Evolutionary conservation across 2,888 invertebrate genomes (phyloP), one percentile per base, ranked within the genome.

Genomic region (Philereme transversata): DNA sequence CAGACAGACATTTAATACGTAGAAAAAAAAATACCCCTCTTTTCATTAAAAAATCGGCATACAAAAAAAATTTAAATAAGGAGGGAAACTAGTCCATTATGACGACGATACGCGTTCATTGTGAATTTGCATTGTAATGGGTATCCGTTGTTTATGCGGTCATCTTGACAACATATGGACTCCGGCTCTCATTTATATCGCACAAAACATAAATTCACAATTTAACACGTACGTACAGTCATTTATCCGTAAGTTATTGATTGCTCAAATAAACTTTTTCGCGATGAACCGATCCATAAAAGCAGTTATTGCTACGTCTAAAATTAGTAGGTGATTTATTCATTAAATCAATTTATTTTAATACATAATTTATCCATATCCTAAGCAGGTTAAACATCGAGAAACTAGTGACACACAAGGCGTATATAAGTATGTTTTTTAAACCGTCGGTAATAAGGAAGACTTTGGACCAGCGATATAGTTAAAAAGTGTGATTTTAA

Each of bases 41-140:
- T 22, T 22, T 22, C 22, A 1, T 3, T 22, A 22, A 22, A 5
- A 43, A 43, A 5, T n/a, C n/a, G 8, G 38, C 1, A 38, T 38
- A n/a, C n/a, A 90, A 90, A 90, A 87, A 84, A 0, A n/a, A n/a
- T 73, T 78, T 62, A 71, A 70, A 74, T 34, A 70, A 77, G 78
- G 76, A 81, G 86, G 86, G 86, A 87, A 84, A 80, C 22, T 22
- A 79, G 81, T 82, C 83, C 82, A 22, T 22, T 22, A 3, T 83
- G 86, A 86, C 83, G 82, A 83, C 77, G 78, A 73, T 75, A 77
- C 73, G 75, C 48, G 43, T 53, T 54, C 51, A 79, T 50, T 4
- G 40, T n/a, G 51, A 79, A 91, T 91, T 90, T 91, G 88, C 90
- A 90, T 90, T 82, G 87, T 88, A 88, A 89, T 90, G 83, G 88